Conservation (phyloP, 2,888 invertebrate species). For the Thysanoteuthis rhombus region DNA sequence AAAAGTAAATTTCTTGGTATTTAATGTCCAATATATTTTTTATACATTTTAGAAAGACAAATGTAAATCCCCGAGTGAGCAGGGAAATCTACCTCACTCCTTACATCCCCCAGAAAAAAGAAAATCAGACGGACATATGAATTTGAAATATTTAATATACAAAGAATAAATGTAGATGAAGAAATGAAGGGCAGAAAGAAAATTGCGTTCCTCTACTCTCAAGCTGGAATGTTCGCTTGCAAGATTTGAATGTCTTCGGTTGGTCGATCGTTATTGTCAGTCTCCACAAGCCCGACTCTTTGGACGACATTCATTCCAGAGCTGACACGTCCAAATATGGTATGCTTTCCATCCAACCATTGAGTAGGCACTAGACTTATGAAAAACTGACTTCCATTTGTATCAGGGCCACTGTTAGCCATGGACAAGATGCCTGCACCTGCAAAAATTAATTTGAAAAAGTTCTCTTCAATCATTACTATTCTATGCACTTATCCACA, state of each 20-base stretch:
- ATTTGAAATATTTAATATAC: neutral
- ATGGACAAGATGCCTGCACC: slow-evolving; percentile 89
- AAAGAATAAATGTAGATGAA: neutral
- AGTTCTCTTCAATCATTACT: neutral
- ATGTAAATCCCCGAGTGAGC: neutral
- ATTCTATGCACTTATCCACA: neutral
- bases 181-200: neutral
- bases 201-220: neutral
- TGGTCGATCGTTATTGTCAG: slow-evolving; percentile 91
- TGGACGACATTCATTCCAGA: slow-evolving; percentile 91
- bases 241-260: slow-evolving; percentile 70
- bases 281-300: slow-evolving; percentile 91
- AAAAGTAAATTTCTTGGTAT: too few species aligned
- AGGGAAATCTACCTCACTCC: too few species aligned
- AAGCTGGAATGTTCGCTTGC: slow-evolving; percentile 51
- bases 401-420: slow-evolving; percentile 97
- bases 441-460: slow-evolving; percentile 51
- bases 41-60: too few species aligned
- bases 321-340: slow-evolving; percentile 90
- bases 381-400: slow-evolving; percentile 98
- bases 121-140: neutral
- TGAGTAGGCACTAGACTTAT: slow-evolving; percentile 95
- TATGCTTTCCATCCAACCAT: slow-evolving; percentile 97
- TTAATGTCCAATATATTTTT: too few species aligned
- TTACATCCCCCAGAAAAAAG: neutral